Percentiles rank a stretch among this genome's conserved stretches.
These are phyloP conservation scores for Monopterus albus DNA, from an alignment of 2,113 vertebrate genomes.

Conservation along the genomic window DNA sequence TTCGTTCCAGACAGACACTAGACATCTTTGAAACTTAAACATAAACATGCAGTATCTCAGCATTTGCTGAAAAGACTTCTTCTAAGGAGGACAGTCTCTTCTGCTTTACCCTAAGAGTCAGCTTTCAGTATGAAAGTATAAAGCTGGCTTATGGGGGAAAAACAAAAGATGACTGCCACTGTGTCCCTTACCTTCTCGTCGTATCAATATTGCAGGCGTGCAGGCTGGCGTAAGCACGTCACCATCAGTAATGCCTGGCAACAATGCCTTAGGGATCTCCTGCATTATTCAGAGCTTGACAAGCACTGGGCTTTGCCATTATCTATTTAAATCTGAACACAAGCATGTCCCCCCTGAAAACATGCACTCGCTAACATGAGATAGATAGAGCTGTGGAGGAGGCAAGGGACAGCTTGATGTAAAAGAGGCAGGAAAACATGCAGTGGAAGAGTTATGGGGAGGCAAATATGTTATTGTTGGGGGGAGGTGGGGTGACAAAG, in stretches of 20 bases:
- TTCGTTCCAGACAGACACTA: too few relatives aligned
- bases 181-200: constrained; percentile 32
- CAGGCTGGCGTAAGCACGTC: constrained; percentile 67
- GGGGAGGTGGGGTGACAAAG: not conserved
- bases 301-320: constrained; percentile 72
- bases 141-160: constrained; percentile 15
- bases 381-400: constrained; percentile 20
- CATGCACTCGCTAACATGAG: constrained; percentile 48
- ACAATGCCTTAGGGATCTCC: constrained; percentile 74
- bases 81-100: too few relatives aligned
- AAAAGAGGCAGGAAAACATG: constrained; percentile 31
- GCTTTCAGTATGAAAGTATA: constrained; percentile 8
- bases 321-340: constrained; percentile 79
- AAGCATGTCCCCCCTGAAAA: constrained; percentile 68
- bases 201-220: constrained; percentile 76
- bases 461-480: constrained; percentile 33
- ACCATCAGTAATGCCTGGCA: constrained; percentile 74
- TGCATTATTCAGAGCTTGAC: constrained; percentile 80
- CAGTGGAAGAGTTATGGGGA: constrained; percentile 19
- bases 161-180: constrained; percentile 30
- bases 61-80: too few relatives aligned
- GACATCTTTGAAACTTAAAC: too few relatives aligned
- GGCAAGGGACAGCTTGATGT: constrained; percentile 21
- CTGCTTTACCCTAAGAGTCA: not conserved
- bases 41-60: too few relatives aligned